Evolutionary conservation across 1,140 invertebrate species (phyloP), one percentile per base, ranked within the genome.

Genomic region (Euwallacea fornicatus): DNA sequence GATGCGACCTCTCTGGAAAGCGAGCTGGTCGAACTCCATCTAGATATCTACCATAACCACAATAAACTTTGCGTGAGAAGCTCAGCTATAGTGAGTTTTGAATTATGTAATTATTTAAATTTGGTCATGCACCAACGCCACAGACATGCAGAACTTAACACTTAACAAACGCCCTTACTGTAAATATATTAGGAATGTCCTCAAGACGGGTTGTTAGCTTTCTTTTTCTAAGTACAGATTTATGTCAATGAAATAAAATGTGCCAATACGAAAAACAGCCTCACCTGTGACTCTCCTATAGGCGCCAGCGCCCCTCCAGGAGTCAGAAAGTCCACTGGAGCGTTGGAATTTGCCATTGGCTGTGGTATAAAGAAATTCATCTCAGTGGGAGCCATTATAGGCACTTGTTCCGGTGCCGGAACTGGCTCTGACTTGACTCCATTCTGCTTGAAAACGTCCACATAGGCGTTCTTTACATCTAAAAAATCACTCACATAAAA

Each of bases 381-480:
- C 74, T 86, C 83, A 33, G 82, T 82, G 2, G 81, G 61, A 69
- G 43, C 81, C 77, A 63, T 43, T 6, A 54, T 50, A 41, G 68
- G 55, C 6, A 70, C 9, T 44, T 69, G 15, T 43, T 85, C 80
- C 82, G 79, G 70, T 79, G 74, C n/a, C 78, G 78, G 80, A 13
- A 82, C 80, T 3, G 84, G 84, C 6, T 83, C 85, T 69, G 73
- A 78, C 61, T 83, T 83, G 33, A 80, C 83, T 21, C 86, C 86
- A 72, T 85, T 84, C 33, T 90, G 89, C 85, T 93, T 93, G 81
- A 95, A 89, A 42, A 95, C 90, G 82, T 96, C 93, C 62, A 95
- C 91, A 81, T 96, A 96, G 61, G 90, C 90, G 78, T 88, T 89
- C 81, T 91, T 88, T 73, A 90, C 83, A 77, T 89, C 91, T 92